A percentile compares a stretch with the other conserved stretches of the same genome.
Conservation (phyloP, 2,888 invertebrate genomes). For the Drosophila kambysellisi region DNA sequence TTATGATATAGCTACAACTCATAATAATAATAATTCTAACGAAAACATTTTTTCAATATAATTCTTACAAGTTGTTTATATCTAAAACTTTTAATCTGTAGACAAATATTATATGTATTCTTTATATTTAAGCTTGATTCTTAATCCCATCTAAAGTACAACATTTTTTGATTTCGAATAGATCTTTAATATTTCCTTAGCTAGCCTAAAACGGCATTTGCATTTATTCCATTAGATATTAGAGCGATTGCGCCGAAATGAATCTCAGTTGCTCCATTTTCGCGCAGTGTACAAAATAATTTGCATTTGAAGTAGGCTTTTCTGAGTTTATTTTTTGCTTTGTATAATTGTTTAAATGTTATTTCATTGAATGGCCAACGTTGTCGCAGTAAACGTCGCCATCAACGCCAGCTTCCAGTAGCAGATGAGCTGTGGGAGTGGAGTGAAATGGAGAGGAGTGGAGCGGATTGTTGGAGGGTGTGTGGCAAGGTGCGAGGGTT, state of each 20-base stretch:
- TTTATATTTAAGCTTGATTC: neutral
- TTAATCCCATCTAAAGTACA: neutral
- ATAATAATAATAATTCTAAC: neutral
- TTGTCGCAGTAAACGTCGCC: constrained; percentile 19
- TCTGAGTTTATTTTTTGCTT: constrained; percentile 17
- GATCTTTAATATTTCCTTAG: neutral
- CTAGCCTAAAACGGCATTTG: neutral
- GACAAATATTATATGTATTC: neutral
- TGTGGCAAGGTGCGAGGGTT: neutral
- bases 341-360: constrained; percentile 73
- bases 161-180: neutral
- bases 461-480: neutral
- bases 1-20: neutral
- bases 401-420: constrained; percentile 10
- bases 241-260: neutral
- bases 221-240: neutral
- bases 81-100: neutral
- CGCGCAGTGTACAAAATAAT: constrained; percentile 18
- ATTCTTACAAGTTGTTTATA: neutral
- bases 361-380: constrained; percentile 70
- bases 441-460: neutral
- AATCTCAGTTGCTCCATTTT: constrained; percentile 3
- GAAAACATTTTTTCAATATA: neutral
- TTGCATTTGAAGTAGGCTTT: neutral
- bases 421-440: neutral